Percentiles rank a stretch among this genome's conserved stretches.
phyloP scores from a whole-genome alignment of 2,113 vertebrate genomes.

The Equus quagga region DNA sequence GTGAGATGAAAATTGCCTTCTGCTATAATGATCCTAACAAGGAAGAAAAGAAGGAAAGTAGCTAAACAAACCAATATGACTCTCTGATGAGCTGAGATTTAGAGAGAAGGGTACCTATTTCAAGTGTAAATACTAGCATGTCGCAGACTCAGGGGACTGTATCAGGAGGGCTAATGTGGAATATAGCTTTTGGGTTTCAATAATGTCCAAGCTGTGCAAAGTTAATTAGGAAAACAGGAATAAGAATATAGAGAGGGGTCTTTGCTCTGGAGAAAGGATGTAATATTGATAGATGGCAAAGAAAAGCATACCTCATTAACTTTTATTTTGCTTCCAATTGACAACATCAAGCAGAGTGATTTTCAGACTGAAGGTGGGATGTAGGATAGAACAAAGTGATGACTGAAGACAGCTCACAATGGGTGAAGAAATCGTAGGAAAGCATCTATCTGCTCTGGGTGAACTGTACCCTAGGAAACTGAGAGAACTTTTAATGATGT shows the following conservation, averaged over 20 bases:
- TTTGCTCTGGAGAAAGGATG: background rate
- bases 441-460: background rate
- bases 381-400: background rate
- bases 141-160: background rate
- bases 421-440: background rate
- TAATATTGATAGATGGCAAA: background rate
- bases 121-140: background rate
- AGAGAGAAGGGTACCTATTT: background rate
- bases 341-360: conserved; percentile 20
- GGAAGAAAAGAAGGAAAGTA: background rate
- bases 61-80: background rate
- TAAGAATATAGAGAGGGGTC: background rate
- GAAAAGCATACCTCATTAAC: background rate
- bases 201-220: background rate
- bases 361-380: background rate
- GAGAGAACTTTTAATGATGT: background rate
- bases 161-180: background rate
- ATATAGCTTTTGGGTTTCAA: background rate
- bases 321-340: conserved; percentile 44
- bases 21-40: background rate
- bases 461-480: background rate
- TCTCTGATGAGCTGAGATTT: background rate
- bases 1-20: background rate
- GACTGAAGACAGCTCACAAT: background rate
- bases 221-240: background rate